Conservation (phyloP, 2,113 vertebrate species). For the Copsychus sechellarum region DNA sequence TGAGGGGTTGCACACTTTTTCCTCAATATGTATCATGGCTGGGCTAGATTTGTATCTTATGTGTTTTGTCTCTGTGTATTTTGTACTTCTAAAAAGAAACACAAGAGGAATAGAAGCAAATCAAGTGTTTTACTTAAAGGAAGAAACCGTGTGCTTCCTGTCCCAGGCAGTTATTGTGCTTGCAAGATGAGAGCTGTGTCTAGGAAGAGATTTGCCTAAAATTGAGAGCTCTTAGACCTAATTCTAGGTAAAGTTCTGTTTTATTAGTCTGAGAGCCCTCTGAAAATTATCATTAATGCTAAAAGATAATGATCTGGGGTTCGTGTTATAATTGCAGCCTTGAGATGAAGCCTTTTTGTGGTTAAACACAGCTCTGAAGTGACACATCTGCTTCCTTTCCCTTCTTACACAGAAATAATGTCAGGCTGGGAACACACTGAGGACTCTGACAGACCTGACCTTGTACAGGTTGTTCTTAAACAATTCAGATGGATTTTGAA, state of each 20-base stretch:
- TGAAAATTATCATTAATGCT: not conserved
- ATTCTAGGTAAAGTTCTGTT: not conserved
- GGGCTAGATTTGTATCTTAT: not conserved
- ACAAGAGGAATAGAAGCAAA: not conserved
- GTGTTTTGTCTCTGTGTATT: not conserved
- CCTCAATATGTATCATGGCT: not conserved
- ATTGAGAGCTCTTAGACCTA: not conserved
- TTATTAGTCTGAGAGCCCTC: not conserved
- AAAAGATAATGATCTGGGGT: not conserved
- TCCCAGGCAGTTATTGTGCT: not conserved
- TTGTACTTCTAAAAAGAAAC: not conserved
- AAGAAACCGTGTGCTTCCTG: not conserved
- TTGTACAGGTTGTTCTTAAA: not conserved
- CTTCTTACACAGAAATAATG: not conserved
- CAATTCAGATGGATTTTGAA: not conserved
- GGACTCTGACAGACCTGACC: not conserved
- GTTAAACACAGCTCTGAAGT: not conserved
- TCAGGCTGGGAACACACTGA: not conserved
- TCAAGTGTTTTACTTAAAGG: not conserved
- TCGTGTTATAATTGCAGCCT: not conserved
- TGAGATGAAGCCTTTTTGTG: not conserved
- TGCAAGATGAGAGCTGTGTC: not conserved
- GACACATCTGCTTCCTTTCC: not conserved
- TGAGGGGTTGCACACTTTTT: not conserved
- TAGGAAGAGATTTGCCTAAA: not conserved